Base-by-base conservation (phyloP, 2,888 invertebrate genomes). In the Tenthredo livida region DNA sequence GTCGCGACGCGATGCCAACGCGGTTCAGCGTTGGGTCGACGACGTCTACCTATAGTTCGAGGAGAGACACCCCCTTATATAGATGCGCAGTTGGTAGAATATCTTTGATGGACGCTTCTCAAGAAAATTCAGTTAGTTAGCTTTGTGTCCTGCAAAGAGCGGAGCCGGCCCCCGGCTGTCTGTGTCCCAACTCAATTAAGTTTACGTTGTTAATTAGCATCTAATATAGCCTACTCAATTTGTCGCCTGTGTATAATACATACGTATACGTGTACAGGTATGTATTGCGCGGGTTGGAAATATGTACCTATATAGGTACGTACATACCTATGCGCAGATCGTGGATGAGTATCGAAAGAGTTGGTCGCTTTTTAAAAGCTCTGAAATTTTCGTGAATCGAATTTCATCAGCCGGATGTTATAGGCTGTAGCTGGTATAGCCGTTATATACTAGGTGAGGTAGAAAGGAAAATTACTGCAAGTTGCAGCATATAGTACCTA, bases 61-160 rank as follows among this genome's bases (percentile, higher is more conserved):
- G 7, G 65, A 61, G 43, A 15, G 65, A 40, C 54, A 21, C 77
- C 77, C 77, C 50, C 77, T 77, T 77, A 78, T 58, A 78, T 54
- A 80, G 80, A 80, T 29, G 61, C 80, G 80, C 80, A 80, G 80
- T 80, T 80, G 80, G 37, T 33, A 61, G 80, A 80, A 80, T 83
- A 93, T 93, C 93, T 93, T 93, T 92, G 92, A 93, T 92, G 92
- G 92, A 92, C 91, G 91, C 90, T 90, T 88, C 92, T 93, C 92
- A 93, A 93, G 93, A 93, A 93, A 93, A 93, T 93, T 93, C 90
- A 93, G 92, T 93, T 93, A 93, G 91, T 90, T 90, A 90, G 92
- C 93, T 92, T 93, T 93, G 92, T 93, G 92, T 92, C 91, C 91
- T 91, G 88, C 90, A 87, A 84, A 86, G 88, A 89, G 89, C 89